Percentiles rank a stretch among this genome's conserved stretches.
phyloP scores from a whole-genome alignment of 1,140 invertebrate genomes.

The Maniola jurtina region DNA sequence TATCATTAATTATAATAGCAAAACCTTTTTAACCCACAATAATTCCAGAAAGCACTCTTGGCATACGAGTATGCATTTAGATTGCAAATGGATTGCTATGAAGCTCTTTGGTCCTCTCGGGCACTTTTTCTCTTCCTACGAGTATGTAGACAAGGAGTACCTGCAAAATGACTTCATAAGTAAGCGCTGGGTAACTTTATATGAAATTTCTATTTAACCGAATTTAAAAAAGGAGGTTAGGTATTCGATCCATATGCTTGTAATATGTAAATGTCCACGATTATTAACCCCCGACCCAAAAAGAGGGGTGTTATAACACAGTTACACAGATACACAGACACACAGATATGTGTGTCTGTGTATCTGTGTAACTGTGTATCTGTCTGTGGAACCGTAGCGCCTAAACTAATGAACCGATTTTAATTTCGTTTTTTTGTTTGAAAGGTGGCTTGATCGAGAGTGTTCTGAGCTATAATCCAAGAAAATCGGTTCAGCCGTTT shows the following conservation, averaged over 20 bases:
- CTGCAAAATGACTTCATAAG: background rate
- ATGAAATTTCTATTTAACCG: background rate
- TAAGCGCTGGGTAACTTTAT: background rate
- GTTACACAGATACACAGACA: no score
- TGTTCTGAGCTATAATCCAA: no score
- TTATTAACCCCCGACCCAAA: no score
- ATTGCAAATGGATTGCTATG: constrained; percentile 5
- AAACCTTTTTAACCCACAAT: background rate
- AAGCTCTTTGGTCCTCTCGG: background rate
- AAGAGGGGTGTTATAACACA: no score
- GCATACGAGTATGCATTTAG: background rate
- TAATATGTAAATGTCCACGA: background rate
- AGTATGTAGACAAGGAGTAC: background rate
- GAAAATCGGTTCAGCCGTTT: no score
- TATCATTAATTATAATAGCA: background rate
- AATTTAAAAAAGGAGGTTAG: no score
- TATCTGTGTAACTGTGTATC: no score
- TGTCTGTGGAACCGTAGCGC: no score
- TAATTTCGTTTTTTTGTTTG: no score
- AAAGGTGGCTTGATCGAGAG: no score
- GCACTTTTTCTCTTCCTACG: background rate
- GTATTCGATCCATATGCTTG: background rate
- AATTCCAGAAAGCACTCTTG: background rate
- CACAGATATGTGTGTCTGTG: no score
- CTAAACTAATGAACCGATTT: background rate